These are phyloP conservation scores for Trichacis sp. DNA, from an alignment of 2,888 invertebrate species.

Conservation along the genomic window DNA sequence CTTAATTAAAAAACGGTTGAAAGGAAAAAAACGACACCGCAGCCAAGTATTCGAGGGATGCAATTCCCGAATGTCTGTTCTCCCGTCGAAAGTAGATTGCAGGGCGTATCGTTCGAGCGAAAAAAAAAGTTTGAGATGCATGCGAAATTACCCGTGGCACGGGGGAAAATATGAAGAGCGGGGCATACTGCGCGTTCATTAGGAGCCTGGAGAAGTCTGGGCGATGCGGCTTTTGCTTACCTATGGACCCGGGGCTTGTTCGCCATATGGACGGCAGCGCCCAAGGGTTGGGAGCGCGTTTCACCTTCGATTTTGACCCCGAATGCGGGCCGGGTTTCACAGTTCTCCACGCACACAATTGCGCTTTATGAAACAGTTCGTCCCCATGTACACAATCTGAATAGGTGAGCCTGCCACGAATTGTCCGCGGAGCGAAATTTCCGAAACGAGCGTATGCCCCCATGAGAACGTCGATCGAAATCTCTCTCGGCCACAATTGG, in stretches of 20 bases:
- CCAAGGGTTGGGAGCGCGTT: slow-evolving; percentile 48
- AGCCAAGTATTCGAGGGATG: no score
- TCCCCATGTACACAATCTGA: slow-evolving; percentile 27
- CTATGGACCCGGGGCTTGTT: slow-evolving; percentile 57
- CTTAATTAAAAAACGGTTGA: no score
- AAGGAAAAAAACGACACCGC: no score
- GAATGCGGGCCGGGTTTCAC: slow-evolving; percentile 64
- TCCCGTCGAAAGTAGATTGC: no score
- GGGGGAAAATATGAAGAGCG: slow-evolving; percentile 22
- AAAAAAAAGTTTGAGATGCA: slow-evolving; percentile 15
- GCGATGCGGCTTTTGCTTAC: slow-evolving; percentile 43
- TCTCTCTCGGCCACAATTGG: slow-evolving; percentile 31
- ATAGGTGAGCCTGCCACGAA: slow-evolving; percentile 18
- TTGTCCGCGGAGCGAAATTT: slow-evolving; percentile 19
- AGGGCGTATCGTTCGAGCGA: slow-evolving; percentile 14
- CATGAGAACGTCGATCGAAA: slow-evolving; percentile 38
- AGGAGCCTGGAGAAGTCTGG: slow-evolving; percentile 1
- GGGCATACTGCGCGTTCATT: slow-evolving; percentile 11
- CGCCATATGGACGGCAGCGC: slow-evolving; percentile 66
- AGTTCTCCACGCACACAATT: slow-evolving; percentile 13
- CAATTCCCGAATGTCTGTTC: no score
- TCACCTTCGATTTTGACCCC: slow-evolving; percentile 57
- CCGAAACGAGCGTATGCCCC: slow-evolving; percentile 19
- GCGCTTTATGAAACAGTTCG: slow-evolving; percentile 21
- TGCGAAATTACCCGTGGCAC: slow-evolving; percentile 18